phyloP scores from a whole-genome alignment of 2,113 vertebrate genomes.

The Eira barbara region DNA sequence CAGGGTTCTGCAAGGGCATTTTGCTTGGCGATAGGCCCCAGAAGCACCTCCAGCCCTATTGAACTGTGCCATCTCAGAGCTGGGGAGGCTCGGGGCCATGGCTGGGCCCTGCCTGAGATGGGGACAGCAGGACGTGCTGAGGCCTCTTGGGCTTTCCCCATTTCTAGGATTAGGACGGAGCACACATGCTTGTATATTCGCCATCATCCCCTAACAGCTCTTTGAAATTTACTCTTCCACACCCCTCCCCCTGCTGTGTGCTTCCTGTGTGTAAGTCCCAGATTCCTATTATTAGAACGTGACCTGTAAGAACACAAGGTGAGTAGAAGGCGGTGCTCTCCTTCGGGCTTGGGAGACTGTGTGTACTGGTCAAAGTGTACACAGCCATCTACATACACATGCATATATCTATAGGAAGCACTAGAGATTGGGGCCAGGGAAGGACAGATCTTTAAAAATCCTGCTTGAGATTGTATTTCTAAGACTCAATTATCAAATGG shows the following conservation, averaged over 20 bases:
- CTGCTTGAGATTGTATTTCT: neutral
- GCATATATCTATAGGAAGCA: neutral
- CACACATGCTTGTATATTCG: too few species aligned
- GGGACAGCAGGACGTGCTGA: neutral
- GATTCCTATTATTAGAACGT: neutral
- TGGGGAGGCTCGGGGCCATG: neutral
- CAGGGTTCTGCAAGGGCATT: neutral
- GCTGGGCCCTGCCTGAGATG: neutral
- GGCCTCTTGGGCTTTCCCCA: neutral
- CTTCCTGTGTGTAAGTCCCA: neutral
- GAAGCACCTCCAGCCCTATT: neutral
- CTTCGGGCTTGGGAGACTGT: fast-evolving
- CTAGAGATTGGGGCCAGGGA: neutral
- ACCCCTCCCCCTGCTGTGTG: fast-evolving
- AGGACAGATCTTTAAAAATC: neutral
- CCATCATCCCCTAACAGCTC: neutral
- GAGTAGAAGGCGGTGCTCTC: neutral
- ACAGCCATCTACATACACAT: neutral
- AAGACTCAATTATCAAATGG: neutral
- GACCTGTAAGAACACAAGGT: neutral
- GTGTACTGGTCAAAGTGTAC: neutral
- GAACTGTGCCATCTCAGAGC: neutral
- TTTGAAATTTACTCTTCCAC: neutral
- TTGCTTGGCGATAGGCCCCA: too few species aligned
- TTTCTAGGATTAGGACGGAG: neutral